Base-by-base conservation (phyloP, 2,888 invertebrate species). In the Drosophila multiciliata region DNA sequence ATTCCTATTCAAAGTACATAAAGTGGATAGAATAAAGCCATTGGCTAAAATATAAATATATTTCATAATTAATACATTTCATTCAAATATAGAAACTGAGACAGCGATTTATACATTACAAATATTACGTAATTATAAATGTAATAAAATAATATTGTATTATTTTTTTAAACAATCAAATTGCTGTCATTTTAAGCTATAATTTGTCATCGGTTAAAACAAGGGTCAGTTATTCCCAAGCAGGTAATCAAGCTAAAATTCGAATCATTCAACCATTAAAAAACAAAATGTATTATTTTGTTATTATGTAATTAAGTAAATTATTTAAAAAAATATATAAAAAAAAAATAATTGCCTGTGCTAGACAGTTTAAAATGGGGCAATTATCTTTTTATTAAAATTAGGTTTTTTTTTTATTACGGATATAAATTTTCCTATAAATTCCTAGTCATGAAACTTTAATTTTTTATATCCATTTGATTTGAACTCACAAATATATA, bases 381-480 rank as follows among this genome's bases (percentile, higher is more conserved):
- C 38, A 38, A 36, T 20, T 17, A 9, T 2, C 11, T 5, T 11
- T 38, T 9, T 1, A 9, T 6, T 3, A 29, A 23, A 29, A 72
- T 72, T 59, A n/a, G 20, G 5, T 23, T n/a, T 23, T 3, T 26
- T 6, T 29, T 32, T 12, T 26, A 4, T 2, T 12, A 1, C 12
- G n/a, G 11, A 32, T 15, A 38, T 61, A 0, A 5, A 29, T 5
- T 29, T 29, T 29, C 1, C 29, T 80, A 60, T 48, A 45, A 45
- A 3, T 40, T 67, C 7, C 17, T 78, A 0, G 61, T 29, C 0
- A 3, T 82, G 12, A 45, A 82, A 82, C 29, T 4, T 82, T 0
- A 82, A 82, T 50, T 79, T 82, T n/a, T 62, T 73, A 1, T 82
- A 82, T 57, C 82, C 82, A 4, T 80, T 48, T 38, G 1, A 78